Conservation (phyloP, 1,140 invertebrate genomes). For the Zophobas atratus region DNA sequence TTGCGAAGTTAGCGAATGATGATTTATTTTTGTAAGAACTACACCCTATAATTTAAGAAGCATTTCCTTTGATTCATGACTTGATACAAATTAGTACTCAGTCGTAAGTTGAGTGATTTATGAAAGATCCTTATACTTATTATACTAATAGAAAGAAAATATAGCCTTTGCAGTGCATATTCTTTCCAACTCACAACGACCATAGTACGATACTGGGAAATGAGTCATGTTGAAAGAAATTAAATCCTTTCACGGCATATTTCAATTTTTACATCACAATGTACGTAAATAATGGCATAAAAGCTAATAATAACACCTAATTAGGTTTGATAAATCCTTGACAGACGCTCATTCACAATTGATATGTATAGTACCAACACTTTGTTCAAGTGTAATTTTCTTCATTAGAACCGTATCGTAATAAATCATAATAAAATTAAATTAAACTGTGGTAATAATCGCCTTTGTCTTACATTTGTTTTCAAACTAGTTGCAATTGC, state of each 20-base stretch:
- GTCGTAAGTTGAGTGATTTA: too few relatives aligned
- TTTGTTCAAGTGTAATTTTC: conserved; percentile 32
- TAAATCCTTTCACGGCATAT: too few relatives aligned
- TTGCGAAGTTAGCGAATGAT: neutral
- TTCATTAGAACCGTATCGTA: conserved; percentile 37
- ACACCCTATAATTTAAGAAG: neutral
- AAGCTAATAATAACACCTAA: neutral
- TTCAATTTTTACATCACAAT: neutral
- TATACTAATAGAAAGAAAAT: too few relatives aligned
- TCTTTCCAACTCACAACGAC: too few relatives aligned
- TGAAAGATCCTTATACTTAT: too few relatives aligned
- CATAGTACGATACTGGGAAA: too few relatives aligned
- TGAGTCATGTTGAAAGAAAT: too few relatives aligned
- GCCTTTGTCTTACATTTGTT: conserved; percentile 22
- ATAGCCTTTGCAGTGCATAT: too few relatives aligned
- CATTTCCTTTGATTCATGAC: too few relatives aligned
- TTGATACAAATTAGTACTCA: too few relatives aligned
- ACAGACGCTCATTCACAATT: conserved; percentile 25
- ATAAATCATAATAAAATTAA: conserved; percentile 37
- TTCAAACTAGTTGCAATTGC: conserved; percentile 38
- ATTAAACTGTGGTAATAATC: conserved; percentile 33
- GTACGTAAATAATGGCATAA: neutral
- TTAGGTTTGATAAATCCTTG: conserved; percentile 32
- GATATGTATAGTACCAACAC: conserved; percentile 14
- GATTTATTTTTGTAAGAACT: neutral